Conservation (phyloP, 2,888 invertebrate genomes). For the Heterodera filipjevi region DNA sequence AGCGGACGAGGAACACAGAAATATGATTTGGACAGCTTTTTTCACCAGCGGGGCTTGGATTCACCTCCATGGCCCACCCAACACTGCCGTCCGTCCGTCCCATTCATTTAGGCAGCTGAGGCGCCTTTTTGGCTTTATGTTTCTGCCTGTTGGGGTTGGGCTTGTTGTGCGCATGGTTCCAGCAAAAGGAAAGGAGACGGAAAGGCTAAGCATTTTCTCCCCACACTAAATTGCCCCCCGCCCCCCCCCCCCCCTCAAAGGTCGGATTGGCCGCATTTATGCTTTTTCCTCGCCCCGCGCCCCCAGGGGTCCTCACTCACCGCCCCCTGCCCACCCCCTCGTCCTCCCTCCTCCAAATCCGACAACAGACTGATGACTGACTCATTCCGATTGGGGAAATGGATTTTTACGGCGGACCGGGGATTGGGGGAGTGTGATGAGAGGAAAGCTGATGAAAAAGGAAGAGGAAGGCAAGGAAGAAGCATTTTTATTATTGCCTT, state of each 20-base stretch:
- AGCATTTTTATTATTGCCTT: background rate
- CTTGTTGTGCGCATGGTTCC: background rate
- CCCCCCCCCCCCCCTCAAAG: background rate
- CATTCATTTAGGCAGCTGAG: background rate
- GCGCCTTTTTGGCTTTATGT: background rate
- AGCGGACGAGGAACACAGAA: too few relatives aligned
- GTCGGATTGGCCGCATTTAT: slow-evolving; percentile 12
- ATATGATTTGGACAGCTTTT: too few relatives aligned
- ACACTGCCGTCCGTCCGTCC: too few relatives aligned
- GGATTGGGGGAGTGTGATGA: background rate
- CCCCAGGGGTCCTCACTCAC: background rate
- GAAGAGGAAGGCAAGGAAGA: background rate
- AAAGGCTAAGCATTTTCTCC: background rate
- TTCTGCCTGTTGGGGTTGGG: background rate
- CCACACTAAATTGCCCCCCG: background rate
- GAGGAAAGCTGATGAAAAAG: background rate
- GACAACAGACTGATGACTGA: background rate
- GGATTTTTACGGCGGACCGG: background rate
- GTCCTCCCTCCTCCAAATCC: background rate
- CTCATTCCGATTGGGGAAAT: slow-evolving; percentile 7
- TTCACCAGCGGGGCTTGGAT: too few relatives aligned
- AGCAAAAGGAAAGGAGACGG: background rate
- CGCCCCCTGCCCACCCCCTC: background rate
- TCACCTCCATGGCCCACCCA: too few relatives aligned
- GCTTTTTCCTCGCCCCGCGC: background rate